phyloP scores from a whole-genome alignment of 2,113 vertebrate genomes.

The Leucoraja erinaceus region DNA sequence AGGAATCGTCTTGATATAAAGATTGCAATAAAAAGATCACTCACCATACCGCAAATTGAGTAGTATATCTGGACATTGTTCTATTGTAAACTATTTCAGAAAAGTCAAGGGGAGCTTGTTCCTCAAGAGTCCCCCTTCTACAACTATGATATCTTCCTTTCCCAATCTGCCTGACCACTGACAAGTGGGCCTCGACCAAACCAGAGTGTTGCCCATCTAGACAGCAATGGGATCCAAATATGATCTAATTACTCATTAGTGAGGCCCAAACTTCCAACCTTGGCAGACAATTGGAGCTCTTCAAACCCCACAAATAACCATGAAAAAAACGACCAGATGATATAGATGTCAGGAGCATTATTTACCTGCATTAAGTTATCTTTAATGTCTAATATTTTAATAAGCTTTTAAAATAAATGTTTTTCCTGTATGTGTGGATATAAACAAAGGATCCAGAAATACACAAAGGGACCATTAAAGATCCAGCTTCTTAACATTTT shows the following conservation, averaged over 20 bases:
- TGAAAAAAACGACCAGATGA: no score
- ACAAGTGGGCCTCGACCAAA: neutral
- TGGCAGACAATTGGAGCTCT: no score
- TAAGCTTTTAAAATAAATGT: no score
- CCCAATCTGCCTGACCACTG: neutral
- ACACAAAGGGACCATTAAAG: no score
- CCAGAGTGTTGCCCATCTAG: neutral
- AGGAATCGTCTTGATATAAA: neutral
- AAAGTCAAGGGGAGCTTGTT: neutral
- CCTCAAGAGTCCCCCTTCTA: neutral
- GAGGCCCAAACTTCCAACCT: neutral
- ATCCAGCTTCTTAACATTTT: no score
- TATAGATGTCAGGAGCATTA: no score
- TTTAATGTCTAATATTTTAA: no score
- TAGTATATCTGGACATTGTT: neutral
- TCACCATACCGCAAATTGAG: neutral
- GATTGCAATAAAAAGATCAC: neutral
- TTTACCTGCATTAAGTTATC: no score
- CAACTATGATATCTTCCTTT: neutral
- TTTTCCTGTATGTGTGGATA: no score
- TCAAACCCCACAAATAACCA: neutral
- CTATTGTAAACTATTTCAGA: neutral
- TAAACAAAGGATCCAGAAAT: no score
- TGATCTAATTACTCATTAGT: neutral
- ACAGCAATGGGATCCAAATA: neutral